phyloP scores from a whole-genome alignment of 2,888 invertebrate genomes.

The Andrena camellia region DNA sequence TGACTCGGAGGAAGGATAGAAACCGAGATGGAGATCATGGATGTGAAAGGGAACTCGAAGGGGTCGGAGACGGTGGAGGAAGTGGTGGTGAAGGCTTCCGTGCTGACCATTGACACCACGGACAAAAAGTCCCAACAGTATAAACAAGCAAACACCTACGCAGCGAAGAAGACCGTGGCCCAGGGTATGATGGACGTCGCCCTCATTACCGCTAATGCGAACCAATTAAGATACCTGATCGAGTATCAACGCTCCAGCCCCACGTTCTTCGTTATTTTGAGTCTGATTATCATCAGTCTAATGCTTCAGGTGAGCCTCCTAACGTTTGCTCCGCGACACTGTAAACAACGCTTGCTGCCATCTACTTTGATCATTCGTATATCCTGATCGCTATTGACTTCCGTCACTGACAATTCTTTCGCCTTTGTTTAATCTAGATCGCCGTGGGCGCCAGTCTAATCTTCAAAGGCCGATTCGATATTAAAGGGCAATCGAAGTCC shows the following conservation, averaged over 20 bases:
- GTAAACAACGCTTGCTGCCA: background rate
- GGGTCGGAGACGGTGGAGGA: slow-evolving; percentile 47
- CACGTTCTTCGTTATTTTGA: slow-evolving; percentile 87
- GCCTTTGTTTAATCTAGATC: slow-evolving; percentile 79
- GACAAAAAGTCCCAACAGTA: slow-evolving; percentile 66
- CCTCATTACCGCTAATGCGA: slow-evolving; percentile 90
- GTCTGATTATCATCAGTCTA: slow-evolving; percentile 87
- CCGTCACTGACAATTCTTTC: background rate
- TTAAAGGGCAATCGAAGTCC: slow-evolving; percentile 86
- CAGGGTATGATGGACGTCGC: slow-evolving; percentile 91
- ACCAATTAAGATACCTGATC: slow-evolving; percentile 89
- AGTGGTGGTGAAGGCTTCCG: slow-evolving; percentile 53
- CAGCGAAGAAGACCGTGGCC: slow-evolving; percentile 88
- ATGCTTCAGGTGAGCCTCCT: slow-evolving; percentile 86
- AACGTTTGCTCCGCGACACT: background rate
- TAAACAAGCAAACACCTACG: slow-evolving; percentile 83
- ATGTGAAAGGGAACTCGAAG: background rate
- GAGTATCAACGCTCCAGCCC: slow-evolving; percentile 87
- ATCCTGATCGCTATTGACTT: background rate
- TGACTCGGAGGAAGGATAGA: background rate
- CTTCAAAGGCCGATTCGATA: slow-evolving; percentile 87
- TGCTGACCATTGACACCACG: slow-evolving; percentile 69
- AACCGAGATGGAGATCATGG: slow-evolving; percentile 2
- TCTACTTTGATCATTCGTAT: background rate
- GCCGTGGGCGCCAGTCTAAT: slow-evolving; percentile 88